A percentile compares a stretch with the other conserved stretches of the same genome.
Evolutionary conservation across 2,888 invertebrate species (phyloP).

Genomic region (Hydraecia micacea): DNA sequence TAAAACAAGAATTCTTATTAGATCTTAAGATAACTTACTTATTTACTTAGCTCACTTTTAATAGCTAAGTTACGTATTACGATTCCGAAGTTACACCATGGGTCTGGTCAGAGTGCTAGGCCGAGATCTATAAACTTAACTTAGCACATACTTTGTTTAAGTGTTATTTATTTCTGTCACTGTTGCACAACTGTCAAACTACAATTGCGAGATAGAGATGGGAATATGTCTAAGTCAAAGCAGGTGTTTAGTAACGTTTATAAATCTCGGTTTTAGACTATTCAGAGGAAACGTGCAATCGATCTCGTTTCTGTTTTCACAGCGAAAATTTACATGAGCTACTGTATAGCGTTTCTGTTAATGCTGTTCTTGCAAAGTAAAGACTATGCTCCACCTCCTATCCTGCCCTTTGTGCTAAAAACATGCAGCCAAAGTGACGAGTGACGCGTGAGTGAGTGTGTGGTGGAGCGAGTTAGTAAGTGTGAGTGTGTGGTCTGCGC

Average conservation of each 20-base stretch:
- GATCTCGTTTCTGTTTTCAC: neutral
- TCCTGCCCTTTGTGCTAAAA: too few relatives aligned
- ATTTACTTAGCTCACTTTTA: neutral
- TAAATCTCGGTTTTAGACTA: neutral
- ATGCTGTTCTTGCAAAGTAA: too few relatives aligned
- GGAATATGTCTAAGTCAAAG: neutral
- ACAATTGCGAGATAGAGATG: neutral
- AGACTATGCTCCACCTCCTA: too few relatives aligned
- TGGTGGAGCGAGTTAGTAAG: too few relatives aligned
- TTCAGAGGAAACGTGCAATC: neutral
- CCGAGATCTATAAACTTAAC: neutral
- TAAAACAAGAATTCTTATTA: neutral
- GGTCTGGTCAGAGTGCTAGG: neutral
- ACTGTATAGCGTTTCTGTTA: too few relatives aligned
- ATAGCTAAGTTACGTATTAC: neutral
- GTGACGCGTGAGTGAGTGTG: too few relatives aligned
- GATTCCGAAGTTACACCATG: neutral
- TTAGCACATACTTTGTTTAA: neutral
- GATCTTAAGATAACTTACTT: neutral
- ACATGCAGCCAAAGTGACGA: too few relatives aligned
- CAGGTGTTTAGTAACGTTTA: neutral
- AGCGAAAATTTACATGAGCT: neutral
- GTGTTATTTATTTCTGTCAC: neutral
- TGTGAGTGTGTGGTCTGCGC: too few relatives aligned
- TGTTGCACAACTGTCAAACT: neutral